These are phyloP conservation scores for Apotomis capreana DNA, from an alignment of 2,888 invertebrate genomes.

Conservation along the genomic window DNA sequence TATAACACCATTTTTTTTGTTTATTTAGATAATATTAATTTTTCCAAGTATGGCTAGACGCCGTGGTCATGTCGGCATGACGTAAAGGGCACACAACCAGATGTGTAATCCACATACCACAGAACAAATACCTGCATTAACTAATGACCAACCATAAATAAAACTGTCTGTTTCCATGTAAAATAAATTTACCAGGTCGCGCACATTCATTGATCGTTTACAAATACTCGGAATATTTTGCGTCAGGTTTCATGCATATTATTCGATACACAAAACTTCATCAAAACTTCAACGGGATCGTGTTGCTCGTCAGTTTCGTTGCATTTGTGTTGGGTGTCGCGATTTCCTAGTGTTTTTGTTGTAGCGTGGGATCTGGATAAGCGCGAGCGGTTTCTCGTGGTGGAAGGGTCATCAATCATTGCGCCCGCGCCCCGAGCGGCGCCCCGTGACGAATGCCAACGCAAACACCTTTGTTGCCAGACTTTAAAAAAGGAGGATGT, in stretches of 20 bases:
- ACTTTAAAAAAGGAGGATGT: too few species aligned
- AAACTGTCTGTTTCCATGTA: constrained; percentile 19
- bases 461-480: constrained; percentile 77
- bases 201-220: constrained; percentile 23
- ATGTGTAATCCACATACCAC: constrained; percentile 31
- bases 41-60: neutral
- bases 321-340: constrained; percentile 1
- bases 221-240: constrained; percentile 29
- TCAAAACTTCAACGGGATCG: constrained; percentile 6
- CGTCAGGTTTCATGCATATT: constrained; percentile 5
- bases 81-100: constrained; percentile 30
- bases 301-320: neutral
- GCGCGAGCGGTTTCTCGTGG: constrained; percentile 32
- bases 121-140: constrained; percentile 36
- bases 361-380: constrained; percentile 19
- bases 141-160: constrained; percentile 33
- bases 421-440: constrained; percentile 53
- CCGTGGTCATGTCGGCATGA: constrained; percentile 17
- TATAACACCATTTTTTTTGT: neutral
- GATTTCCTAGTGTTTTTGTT: constrained; percentile 28
- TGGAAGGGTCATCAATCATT: constrained; percentile 73
- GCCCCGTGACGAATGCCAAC: constrained; percentile 81
- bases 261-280: constrained; percentile 5
- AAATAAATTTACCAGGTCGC: constrained; percentile 31
- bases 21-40: neutral